Base-by-base conservation (phyloP, 1,140 invertebrate genomes). In the Macrobrachium rosenbergii region DNA sequence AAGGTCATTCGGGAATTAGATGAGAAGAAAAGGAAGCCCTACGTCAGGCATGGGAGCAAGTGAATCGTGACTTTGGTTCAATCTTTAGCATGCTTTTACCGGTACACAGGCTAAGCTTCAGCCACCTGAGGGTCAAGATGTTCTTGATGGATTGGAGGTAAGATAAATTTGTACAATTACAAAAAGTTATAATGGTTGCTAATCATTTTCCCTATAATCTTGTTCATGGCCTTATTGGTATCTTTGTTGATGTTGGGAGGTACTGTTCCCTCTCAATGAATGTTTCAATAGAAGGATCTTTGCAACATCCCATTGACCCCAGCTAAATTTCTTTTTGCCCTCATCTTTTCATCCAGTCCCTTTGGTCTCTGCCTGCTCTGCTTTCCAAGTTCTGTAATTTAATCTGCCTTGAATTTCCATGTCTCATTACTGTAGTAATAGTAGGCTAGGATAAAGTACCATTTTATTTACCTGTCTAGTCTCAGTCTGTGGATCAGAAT, bases 1-100 rank as follows among this genome's bases (percentile, higher is more conserved):
- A 93, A 94, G 79, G 95, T 97, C 17, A 98, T 99, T 90, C 93
- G 94, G 60, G 95, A 98, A 90, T 93, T 99, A 90, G 98, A 99
- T 91, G 94, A 96, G 90, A 97, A 98, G 92, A 99, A 99, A 95
- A 95, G 89, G 93, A 94, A 89, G 96, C 96, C 5, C 92, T 99
- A 23, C 92, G 94, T 63, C 93, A 94, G 88, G 98, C 98, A 7
- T 98, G 96, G 93, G 94, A 95, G 90, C 95, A 96, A 91, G 89
- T 90, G 0, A 96, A 96, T 89, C 93, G 95, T 91, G 98, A 99
- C 93, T 99, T 99, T 93, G 97, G 97, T n/a, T 96, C 96, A 1
- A 99, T 99, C 91, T 99, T 99, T 92, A 95, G 95, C 87, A 96
- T 96, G 0, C 93, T 99, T 73, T 92, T 99, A 80, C 97, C 98